A percentile compares a stretch with the other conserved stretches of the same genome.
phyloP scores from a whole-genome alignment of 2,113 vertebrate genomes.

The Ovis aries region ARS-UI_Ramb_v3.0 NC_056054.1:189684001-189684500 shows the following conservation, averaged over 20 bases:
- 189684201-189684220: neutral
- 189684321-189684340: neutral
- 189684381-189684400: neutral
- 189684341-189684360: conserved; percentile 22
- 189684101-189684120: neutral
- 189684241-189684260: neutral
- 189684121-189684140: neutral
- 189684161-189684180: neutral
- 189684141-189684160: neutral
- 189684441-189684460: neutral
- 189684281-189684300: conserved; percentile 14
- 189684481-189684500: neutral
- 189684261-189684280: conserved; percentile 13
- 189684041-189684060: neutral
- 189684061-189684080: neutral
- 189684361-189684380: conserved; percentile 6
- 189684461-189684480: neutral
- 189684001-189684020: neutral
- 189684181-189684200: neutral
- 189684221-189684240: neutral
- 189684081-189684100: neutral
- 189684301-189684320: conserved; percentile 37
- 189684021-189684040: neutral
- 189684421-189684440: neutral
- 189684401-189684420: neutral